phyloP scores from a whole-genome alignment of 2,113 vertebrate genomes.

The Osmerus eperlanus region DNA sequence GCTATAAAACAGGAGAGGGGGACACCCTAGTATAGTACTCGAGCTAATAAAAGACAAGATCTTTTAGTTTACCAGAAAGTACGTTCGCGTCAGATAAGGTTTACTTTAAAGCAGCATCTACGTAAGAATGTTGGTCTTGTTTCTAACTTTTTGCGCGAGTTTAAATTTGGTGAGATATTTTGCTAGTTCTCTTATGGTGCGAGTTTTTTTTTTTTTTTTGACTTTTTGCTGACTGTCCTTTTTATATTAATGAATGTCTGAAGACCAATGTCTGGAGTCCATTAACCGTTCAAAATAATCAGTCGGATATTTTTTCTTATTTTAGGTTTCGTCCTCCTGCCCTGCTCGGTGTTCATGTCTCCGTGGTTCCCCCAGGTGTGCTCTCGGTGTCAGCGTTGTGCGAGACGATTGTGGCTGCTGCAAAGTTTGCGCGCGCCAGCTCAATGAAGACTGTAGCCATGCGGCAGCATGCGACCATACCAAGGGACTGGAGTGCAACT shows the following conservation, averaged over 20 bases:
- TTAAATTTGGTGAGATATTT: slow-evolving; percentile 56
- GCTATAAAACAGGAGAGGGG: slow-evolving; percentile 25
- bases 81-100: too few relatives aligned
- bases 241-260: too few relatives aligned
- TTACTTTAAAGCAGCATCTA: background rate
- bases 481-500: slow-evolving; percentile 60
- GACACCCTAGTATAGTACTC: slow-evolving; percentile 5
- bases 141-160: slow-evolving; percentile 35
- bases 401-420: slow-evolving; percentile 56
- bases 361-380: slow-evolving; percentile 31
- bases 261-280: too few relatives aligned
- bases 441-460: slow-evolving; percentile 58
- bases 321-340: slow-evolving; percentile 58
- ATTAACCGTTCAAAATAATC: too few relatives aligned
- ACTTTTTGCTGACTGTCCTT: background rate
- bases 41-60: background rate
- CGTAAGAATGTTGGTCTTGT: slow-evolving; percentile 54
- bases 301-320: slow-evolving; percentile 17
- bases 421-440: slow-evolving; percentile 57
- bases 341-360: slow-evolving; percentile 50
- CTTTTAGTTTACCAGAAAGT: background rate
- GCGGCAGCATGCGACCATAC: slow-evolving; percentile 59
- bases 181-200: background rate
- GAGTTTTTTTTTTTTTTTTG: too few relatives aligned
- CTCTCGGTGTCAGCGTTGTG: slow-evolving; percentile 51